Conservation (phyloP, 2,797 vertebrate genomes). For the Prionace glauca region DNA sequence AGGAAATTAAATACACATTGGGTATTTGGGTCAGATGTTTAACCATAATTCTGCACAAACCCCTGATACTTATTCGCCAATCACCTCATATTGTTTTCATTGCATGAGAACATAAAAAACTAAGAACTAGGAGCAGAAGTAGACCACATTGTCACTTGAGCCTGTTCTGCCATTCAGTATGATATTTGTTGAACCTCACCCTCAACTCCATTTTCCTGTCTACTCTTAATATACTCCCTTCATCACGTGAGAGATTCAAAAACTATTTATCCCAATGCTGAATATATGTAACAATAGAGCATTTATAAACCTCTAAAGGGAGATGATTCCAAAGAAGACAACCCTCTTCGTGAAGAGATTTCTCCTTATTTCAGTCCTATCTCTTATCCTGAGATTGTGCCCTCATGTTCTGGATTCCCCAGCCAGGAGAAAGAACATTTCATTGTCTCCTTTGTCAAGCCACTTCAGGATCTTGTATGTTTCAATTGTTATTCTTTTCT, state of each 20-base stretch:
- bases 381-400: not conserved
- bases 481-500: not conserved
- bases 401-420: not conserved
- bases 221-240: not conserved
- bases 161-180: not conserved
- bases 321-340: no score
- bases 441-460: not conserved
- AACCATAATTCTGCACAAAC: slow-evolving; percentile 27
- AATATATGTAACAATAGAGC: not conserved
- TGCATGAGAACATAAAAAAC: not conserved
- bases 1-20: slow-evolving; percentile 53
- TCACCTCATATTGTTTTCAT: not conserved
- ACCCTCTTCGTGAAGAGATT: not conserved
- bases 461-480: not conserved
- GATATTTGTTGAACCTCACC: not conserved
- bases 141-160: not conserved
- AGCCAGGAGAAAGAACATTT: not conserved
- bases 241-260: not conserved
- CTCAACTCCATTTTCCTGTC: not conserved
- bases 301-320: not conserved
- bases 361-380: not conserved
- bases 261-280: not conserved
- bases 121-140: not conserved
- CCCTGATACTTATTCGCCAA: not conserved
- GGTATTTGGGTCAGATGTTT: slow-evolving; percentile 53